Evolutionary conservation across 2,797 vertebrate genomes (phyloP).

Genomic region (Smutsia gigantea): DNA sequence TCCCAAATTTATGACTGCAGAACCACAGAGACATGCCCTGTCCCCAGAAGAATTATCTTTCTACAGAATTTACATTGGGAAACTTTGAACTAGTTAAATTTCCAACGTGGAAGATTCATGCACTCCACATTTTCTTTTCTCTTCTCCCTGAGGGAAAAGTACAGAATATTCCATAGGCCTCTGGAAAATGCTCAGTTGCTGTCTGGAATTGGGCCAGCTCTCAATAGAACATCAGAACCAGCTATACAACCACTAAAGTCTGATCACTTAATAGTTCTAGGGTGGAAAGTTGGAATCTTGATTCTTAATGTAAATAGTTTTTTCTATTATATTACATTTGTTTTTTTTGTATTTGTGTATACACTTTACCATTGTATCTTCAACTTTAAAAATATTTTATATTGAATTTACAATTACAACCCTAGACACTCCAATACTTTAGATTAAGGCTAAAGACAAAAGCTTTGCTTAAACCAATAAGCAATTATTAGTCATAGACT

Average conservation of each 20-base stretch:
- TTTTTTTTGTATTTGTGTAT: not conserved
- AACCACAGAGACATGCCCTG: not conserved
- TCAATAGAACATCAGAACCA: not conserved
- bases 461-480: not conserved
- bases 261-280: not conserved
- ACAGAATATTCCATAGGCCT: not conserved
- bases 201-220: not conserved
- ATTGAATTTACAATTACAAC: constrained; percentile 24
- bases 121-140: not conserved
- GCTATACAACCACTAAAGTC: not conserved
- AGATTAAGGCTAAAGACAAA: constrained; percentile 4
- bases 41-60: not conserved
- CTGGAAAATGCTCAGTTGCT: not conserved
- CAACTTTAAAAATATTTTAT: constrained; percentile 26
- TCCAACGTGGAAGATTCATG: constrained; percentile 12
- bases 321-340: not conserved
- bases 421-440: not conserved
- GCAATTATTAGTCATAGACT: not conserved
- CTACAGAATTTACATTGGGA: not conserved
- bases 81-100: not conserved
- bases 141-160: not conserved
- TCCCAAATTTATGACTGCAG: constrained; percentile 15
- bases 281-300: not conserved
- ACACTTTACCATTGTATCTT: constrained; percentile 6
- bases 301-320: not conserved